phyloP scores from a whole-genome alignment of 2,888 invertebrate genomes.

The Chymomyza fuscimana region DNA sequence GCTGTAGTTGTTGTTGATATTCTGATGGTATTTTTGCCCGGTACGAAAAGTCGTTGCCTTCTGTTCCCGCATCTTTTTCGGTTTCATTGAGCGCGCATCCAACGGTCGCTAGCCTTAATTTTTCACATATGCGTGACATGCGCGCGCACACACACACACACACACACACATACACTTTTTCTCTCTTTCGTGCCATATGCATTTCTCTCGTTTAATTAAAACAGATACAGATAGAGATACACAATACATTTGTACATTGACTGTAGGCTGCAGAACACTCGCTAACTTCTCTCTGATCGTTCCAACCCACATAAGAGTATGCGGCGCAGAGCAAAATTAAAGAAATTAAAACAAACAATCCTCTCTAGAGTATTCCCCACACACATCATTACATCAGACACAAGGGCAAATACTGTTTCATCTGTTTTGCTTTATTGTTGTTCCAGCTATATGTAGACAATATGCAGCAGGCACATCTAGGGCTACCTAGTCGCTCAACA shows the following conservation, averaged over 20 bases:
- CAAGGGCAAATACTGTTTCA: slow-evolving; percentile 76
- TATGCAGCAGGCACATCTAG: slow-evolving; percentile 23
- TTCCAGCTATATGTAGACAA: slow-evolving; percentile 38
- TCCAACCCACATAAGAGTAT: slow-evolving; percentile 55
- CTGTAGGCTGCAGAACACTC: not conserved
- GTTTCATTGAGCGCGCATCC: slow-evolving; percentile 52
- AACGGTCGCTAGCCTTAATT: slow-evolving; percentile 56
- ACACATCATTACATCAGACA: slow-evolving; percentile 42
- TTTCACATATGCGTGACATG: slow-evolving; percentile 66
- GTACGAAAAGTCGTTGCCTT: slow-evolving; percentile 50
- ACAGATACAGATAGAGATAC: slow-evolving; percentile 53
- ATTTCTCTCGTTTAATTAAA: slow-evolving; percentile 64
- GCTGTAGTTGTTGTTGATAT: slow-evolving; percentile 16
- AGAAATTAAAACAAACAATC: slow-evolving; percentile 57
- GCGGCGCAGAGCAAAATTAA: slow-evolving; percentile 58
- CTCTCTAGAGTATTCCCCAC: slow-evolving; percentile 31
- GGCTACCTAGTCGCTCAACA: not conserved
- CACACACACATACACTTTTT: slow-evolving; percentile 28
- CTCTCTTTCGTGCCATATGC: slow-evolving; percentile 11
- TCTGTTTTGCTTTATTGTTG: slow-evolving; percentile 56
- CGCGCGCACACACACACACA: slow-evolving; percentile 2
- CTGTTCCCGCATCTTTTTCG: slow-evolving; percentile 63
- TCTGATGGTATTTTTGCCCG: slow-evolving; percentile 40
- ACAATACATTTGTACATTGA: not conserved
- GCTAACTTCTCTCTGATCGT: slow-evolving; percentile 39